Percentiles rank a stretch among this genome's conserved stretches.
Conservation (phyloP, 1,140 invertebrate species). For the Drosophila arizonae region DNA sequence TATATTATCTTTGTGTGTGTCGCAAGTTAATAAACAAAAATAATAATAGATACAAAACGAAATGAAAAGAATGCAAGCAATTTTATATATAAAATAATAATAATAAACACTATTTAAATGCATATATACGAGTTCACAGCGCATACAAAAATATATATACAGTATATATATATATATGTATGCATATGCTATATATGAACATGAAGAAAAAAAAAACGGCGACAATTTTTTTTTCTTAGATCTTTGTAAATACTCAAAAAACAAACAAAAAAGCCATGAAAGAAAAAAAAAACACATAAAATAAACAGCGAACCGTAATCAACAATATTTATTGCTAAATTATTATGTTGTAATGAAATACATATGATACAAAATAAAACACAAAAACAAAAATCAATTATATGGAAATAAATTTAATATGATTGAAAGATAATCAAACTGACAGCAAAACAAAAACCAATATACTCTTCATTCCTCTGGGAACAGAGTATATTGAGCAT, state of each 20-base stretch:
- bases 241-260: constrained; percentile 78
- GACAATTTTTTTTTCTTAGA: constrained; percentile 69
- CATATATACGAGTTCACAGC: constrained; percentile 38
- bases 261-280: constrained; percentile 19
- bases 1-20: constrained; percentile 44
- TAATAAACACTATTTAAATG: constrained; percentile 45
- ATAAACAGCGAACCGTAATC: constrained; percentile 31
- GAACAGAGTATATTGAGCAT: constrained; percentile 21
- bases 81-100: constrained; percentile 20
- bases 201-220: constrained; percentile 30
- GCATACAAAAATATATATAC: constrained; percentile 33
- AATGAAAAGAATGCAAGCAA: constrained; percentile 9
- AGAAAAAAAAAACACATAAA: constrained; percentile 1
- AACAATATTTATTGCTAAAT: constrained; percentile 59
- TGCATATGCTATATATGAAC: constrained; percentile 37
- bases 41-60: constrained; percentile 4
- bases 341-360: constrained; percentile 58
- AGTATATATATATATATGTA: constrained; percentile 26
- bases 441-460: constrained; percentile 1
- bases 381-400: background rate
- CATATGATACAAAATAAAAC: constrained; percentile 22
- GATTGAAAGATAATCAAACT: constrained; percentile 15
- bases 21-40: constrained; percentile 25
- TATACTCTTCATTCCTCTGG: no score
- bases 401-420: background rate